Base-by-base conservation (phyloP, 2,113 vertebrate genomes). In the Chrysochloris asiatica region DNA sequence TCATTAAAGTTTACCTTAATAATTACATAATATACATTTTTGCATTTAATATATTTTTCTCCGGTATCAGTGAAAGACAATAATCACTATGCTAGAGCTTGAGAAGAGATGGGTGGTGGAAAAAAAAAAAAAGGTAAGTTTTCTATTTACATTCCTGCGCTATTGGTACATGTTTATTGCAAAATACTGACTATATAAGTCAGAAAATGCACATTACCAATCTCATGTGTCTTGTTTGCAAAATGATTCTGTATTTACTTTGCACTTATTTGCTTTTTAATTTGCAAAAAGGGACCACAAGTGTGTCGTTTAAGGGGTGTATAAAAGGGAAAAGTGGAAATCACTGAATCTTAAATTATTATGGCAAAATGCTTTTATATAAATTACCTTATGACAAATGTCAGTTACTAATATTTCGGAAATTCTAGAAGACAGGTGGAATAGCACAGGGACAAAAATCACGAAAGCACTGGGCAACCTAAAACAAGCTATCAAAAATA, bases 401-500 rank as follows among this genome's bases (percentile, higher is more conserved):
- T 7, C 52, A 92, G 33, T 30, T 72, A 81, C 88, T 95, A 89
- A 45, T 96, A 94, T 89, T 95, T 96, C 36, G 92, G n/a, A 95
- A 92, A 80, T 87, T 89, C 52, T 75, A 87, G 47, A 87, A 73
- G 83, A 95, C 6, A 93, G 0, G 10, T 92, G 72, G 10, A 92
- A 48, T 47, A 65, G 21, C 24, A 86, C 67, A 91, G 90, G 22
- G 38, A 91, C 13, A 94, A 92, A n/a, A 92, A 41, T 38, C 59
- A 67, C 16, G 90, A 59, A 33, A 89, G 38, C 0, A 41, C 3
- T 21, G 7, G 36, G 13, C 6, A 73, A 22, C 14, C 73, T 28
- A 83, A 88, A 77, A 92, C 45, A 59, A 30, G 33, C 48, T 89
- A 50, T 93, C 80, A 79, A 89, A 95, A 16, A 89, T 61, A 93